Percentiles rank a stretch among this genome's conserved stretches.
These are phyloP conservation scores for Cheilosia grossa DNA, from an alignment of 2,888 invertebrate genomes.

Conservation along the genomic window DNA sequence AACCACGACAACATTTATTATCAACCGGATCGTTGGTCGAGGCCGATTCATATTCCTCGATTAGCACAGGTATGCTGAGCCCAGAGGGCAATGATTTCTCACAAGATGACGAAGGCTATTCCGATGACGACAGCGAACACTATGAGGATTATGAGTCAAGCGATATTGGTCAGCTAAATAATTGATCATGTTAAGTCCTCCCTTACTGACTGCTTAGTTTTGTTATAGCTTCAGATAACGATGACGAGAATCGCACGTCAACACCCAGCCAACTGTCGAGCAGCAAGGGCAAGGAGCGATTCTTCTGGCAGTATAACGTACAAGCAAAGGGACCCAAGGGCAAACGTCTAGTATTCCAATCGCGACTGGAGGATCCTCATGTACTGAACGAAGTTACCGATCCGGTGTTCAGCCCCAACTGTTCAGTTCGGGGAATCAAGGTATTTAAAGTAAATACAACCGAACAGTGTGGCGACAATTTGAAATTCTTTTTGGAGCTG, in stretches of 20 bases:
- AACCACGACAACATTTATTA: constrained; percentile 92
- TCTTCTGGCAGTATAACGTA: constrained; percentile 99
- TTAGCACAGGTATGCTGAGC: constrained; percentile 92
- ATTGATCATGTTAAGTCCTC: not conserved
- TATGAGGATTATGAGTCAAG: constrained; percentile 91
- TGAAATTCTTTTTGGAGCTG: constrained; percentile 45
- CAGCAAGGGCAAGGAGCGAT: constrained; percentile 90
- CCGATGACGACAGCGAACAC: constrained; percentile 93
- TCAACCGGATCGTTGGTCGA: constrained; percentile 94
- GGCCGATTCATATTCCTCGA: constrained; percentile 92
- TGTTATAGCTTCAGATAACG: constrained; percentile 79
- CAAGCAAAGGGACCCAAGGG: constrained; percentile 99
- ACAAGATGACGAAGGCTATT: constrained; percentile 91
- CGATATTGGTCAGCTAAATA: constrained; percentile 86
- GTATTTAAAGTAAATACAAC: constrained; percentile 83
- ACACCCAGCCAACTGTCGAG: constrained; percentile 79
- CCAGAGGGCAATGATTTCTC: constrained; percentile 91
- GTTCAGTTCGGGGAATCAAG: constrained; percentile 95
- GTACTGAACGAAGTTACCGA: constrained; percentile 95
- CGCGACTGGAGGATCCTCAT: constrained; percentile 95
- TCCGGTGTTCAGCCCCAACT: constrained; percentile 97
- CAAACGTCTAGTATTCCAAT: constrained; percentile 92
- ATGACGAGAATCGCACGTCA: constrained; percentile 80
- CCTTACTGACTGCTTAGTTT: not conserved
- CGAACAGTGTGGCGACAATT: constrained; percentile 67